phyloP scores from a whole-genome alignment of 2,888 invertebrate species.

The Escarpia spicata region DNA sequence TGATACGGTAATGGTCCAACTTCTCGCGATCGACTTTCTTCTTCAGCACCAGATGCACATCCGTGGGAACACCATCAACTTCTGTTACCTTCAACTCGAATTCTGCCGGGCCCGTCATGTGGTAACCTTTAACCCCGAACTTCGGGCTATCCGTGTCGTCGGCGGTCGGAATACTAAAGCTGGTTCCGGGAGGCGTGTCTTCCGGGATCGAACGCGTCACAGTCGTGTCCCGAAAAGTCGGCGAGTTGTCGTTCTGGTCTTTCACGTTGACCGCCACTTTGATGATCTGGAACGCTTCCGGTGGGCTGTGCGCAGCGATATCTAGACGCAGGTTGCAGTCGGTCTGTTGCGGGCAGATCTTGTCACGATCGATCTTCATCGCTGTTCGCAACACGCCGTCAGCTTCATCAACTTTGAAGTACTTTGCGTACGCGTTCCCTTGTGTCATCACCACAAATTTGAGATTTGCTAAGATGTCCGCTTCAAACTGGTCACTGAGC shows the following conservation, averaged over 20 bases:
- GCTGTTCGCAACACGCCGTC: slow-evolving; percentile 22
- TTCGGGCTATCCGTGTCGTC: slow-evolving; percentile 25
- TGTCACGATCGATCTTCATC: slow-evolving; percentile 23
- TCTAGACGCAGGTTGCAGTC: slow-evolving; percentile 22
- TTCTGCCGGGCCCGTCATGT: background rate
- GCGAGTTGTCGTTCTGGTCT: slow-evolving; percentile 29
- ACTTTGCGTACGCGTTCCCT: slow-evolving; percentile 14
- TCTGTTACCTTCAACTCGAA: slow-evolving; percentile 13
- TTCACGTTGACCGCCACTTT: slow-evolving; percentile 24
- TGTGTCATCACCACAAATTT: background rate
- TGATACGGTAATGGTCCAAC: background rate
- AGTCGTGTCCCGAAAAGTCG: slow-evolving; percentile 21
- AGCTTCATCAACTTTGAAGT: slow-evolving; percentile 17
- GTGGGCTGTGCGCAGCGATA: slow-evolving; percentile 24
- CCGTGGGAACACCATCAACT: background rate
- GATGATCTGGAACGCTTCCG: slow-evolving; percentile 26
- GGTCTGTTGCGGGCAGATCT: slow-evolving; percentile 21
- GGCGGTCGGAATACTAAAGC: slow-evolving; percentile 25
- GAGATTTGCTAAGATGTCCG: background rate
- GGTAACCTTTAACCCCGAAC: slow-evolving; percentile 25
- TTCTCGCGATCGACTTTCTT: background rate
- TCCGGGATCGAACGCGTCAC: slow-evolving; percentile 21
- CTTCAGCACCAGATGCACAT: slow-evolving; percentile 8
- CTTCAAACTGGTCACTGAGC: background rate
- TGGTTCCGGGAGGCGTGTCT: slow-evolving; percentile 26